Base-by-base conservation (phyloP, 1,140 invertebrate genomes). In the Pseudomyrmex pallidus region DNA sequence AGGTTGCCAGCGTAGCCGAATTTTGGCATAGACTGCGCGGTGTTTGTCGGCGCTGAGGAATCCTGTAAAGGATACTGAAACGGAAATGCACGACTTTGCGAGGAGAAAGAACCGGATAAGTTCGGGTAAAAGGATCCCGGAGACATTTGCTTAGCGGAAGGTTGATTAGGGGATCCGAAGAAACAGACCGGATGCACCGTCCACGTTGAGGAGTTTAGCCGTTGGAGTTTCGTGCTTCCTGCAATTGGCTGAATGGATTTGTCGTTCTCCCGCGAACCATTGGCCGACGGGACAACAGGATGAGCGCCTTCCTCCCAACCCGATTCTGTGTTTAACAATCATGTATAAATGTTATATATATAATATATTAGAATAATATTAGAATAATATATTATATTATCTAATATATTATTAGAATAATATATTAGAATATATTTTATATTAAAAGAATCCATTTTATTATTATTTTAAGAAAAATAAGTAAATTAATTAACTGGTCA, bases 161-260 rank as follows among this genome's bases (percentile, higher is more conserved):
- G 20, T 1, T 63, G 76, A n/a, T 0, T 22, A 12, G 73, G 48
- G 64, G 63, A 52, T 12, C 73, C 74, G 17, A 83, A 91, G 74
- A 89, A 90, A 35, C 91, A 92, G 0, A 90, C 57, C 0, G 85
- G 86, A 25, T 85, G 76, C 0, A 35, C 35, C 35, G 78, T 68
- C 73, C 44, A 15, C 0, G 68, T 54, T 0, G 89, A 82, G 0
- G 62, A 35, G 35, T 35, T 89, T 3, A 78, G 72, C 8, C 91
- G 90, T 12, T 87, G 54, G 73, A 8, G 84, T 68, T 91, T 90
- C 13, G 80, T 73, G 2, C 70, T 90, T 52, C 90, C 88, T 0
- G 78, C 66, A 1, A 83, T 88, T 1, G 87, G 68, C 17, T 90
- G 17, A 0, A 10, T 1, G 0, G 13, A 0, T 9, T 74, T 64